Conservation (phyloP, 2,113 vertebrate genomes). For the Melanerpes formicivorus region DNA sequence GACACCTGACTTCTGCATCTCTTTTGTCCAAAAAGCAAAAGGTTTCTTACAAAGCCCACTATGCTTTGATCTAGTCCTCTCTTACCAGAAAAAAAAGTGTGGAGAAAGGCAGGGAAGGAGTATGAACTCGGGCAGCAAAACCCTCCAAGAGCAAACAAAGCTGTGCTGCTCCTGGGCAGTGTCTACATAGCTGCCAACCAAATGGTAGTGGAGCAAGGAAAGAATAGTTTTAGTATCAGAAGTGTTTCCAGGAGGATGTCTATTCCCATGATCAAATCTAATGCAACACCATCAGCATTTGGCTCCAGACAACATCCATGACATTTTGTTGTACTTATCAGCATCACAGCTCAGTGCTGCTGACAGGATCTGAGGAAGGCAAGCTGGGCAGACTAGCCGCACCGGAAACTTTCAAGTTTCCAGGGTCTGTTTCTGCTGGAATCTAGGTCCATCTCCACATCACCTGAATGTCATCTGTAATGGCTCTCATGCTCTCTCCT, state of each 20-base stretch:
- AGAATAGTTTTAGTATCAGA: not conserved
- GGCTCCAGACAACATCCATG: not conserved
- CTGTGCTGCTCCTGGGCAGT: not conserved
- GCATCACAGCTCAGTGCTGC: not conserved
- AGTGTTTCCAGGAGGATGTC: not conserved
- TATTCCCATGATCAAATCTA: not conserved
- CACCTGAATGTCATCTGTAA: fast-evolving
- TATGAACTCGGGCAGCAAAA: not conserved
- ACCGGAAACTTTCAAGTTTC: not conserved
- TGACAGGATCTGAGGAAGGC: not conserved
- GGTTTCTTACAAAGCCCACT: not conserved
- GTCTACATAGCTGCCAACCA: not conserved
- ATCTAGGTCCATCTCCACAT: not conserved
- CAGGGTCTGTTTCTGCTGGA: not conserved
- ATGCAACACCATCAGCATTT: not conserved
- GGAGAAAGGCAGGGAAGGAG: not conserved
- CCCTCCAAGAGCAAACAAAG: conserved; percentile 13
- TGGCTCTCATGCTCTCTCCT: not conserved
- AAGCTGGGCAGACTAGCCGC: not conserved
- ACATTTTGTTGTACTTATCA: not conserved
- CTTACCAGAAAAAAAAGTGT: not conserved
- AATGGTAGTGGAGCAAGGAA: not conserved
- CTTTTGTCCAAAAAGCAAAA: not conserved
- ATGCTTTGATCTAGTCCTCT: not conserved
- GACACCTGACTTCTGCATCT: not conserved